A percentile compares a stretch with the other conserved stretches of the same genome.
Evolutionary conservation across 2,797 vertebrate genomes (phyloP).

Genomic region (Syncerus caffer): DNA sequence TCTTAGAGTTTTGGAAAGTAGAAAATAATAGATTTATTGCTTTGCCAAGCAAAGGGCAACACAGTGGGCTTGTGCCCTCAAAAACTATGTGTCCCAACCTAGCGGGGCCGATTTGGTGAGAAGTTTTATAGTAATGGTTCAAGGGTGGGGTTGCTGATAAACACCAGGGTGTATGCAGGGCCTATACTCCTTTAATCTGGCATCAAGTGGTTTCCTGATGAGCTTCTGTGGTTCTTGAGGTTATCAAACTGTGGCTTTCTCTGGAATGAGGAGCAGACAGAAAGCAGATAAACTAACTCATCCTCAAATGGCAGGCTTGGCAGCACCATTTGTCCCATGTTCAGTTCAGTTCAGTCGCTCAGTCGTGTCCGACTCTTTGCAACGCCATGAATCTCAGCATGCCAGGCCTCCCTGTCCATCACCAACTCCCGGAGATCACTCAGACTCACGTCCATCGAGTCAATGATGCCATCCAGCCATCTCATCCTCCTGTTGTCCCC

Average conservation of each 20-base stretch:
- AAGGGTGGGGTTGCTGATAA: background rate
- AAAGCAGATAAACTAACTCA: background rate
- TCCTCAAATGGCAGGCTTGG: background rate
- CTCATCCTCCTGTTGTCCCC: too few species aligned
- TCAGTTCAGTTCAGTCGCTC: too few species aligned
- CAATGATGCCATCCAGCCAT: too few species aligned
- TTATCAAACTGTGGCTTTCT: background rate
- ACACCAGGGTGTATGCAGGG: background rate
- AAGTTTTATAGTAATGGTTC: background rate
- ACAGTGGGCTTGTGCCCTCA: fast-evolving
- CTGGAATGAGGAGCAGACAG: background rate
- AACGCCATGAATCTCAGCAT: too few species aligned
- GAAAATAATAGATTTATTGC: background rate
- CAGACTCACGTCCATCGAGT: too few species aligned
- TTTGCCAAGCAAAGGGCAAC: background rate
- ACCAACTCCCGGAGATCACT: too few species aligned
- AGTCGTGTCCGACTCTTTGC: too few species aligned
- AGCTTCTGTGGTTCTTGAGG: background rate
- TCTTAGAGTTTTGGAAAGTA: background rate
- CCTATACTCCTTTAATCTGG: background rate
- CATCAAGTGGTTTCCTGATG: background rate
- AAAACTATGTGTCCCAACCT: background rate
- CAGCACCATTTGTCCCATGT: background rate
- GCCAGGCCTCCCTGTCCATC: too few species aligned
- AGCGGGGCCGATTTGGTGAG: background rate